Base-by-base conservation (phyloP, 2,113 vertebrate genomes). In the Lophochroa leadbeateri region DNA sequence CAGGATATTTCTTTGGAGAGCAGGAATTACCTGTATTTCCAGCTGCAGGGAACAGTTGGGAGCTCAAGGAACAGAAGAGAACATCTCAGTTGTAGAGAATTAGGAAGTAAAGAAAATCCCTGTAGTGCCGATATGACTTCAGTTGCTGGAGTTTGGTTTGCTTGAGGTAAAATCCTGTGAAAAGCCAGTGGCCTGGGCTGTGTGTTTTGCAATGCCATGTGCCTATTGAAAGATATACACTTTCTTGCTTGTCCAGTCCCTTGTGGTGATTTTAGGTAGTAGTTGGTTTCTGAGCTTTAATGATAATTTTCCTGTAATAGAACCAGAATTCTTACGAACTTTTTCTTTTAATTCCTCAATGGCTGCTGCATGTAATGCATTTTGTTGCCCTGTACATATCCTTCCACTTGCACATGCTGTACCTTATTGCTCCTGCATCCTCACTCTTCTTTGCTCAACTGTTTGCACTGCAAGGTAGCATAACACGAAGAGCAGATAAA, bases 1-100 rank as follows among this genome's bases (percentile, higher is more conserved):
- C 33, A 68, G 43, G 43, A 12, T 93, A 65, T 69, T 94, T 82
- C 44, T 64, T 21, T 63, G 41, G 20, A 69, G 70, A 87, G 53
- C 90, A 93, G 82, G 93, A 91, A 76, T 57, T 92, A 94, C 71
- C 81, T 87, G 93, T 81, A 50, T 53, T 88, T 92, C 20, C 12
- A 92, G 87, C 75, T 58, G 6, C 25, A 50, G 84, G 82, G 49
- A 75, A 44, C 15, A 65, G 31, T 7, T 80, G 68, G 57, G 35
- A 86, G 25, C 57, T 88, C 17, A 92, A 78, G 60, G 44, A 92
- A 37, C 67, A 86, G 58, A 65, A 82, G 31, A 80, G 64, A 89
- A 41, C 21, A 31, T 84, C 61, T 88, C 29, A 16, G 4, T 21
- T 79, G 37, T 3, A 57, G 65, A 76, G 74, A 57, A 76, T 94